Evolutionary conservation across 2,888 invertebrate species (phyloP), one percentile per base, ranked within the genome.

Genomic region (Mythimna impura): DNA sequence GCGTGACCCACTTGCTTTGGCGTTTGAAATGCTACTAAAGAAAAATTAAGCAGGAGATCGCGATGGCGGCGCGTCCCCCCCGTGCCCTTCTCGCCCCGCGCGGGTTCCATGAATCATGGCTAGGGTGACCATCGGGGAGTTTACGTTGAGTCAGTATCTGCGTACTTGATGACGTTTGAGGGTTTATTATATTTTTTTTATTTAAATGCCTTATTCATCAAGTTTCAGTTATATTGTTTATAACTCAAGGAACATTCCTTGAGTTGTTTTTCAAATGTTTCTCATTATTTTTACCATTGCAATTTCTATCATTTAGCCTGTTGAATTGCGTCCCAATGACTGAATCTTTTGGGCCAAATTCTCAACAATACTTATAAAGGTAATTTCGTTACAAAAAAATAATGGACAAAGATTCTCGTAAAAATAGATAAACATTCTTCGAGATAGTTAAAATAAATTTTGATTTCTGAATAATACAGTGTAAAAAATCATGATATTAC

Each of bases 21-120:
- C 81, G 91, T 88, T 85, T 89, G 88, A 89, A 93, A 93, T 87
- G 89, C 93, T 92, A 95, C 94, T 95, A 90, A 93, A 90, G 88
- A 90, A 93, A 47, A 92, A 91, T 90, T 30, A 90, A 89, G 88
- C 88, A 87, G 79, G 84, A 89, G 91, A 94, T 93, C 94, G 94
- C 93, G 94, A 92, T 91, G 94, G 95, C 94, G 92, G 91, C 92
- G 93, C 89, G 86, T 85, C 82, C 88, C 84, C 87, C 87, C 88
- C 88, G 80, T 88, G 58, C 77, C 81, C 87, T 87, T 81, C 88
- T 79, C 88, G 55, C 77, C 81, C 87, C 87, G 81, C 88, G 69
- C 80, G 83, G 82, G 76, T 88, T 87, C 86, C 89, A 85, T 91
- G 91, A 91, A 91, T 91, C 91, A 89, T 90, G 78, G 63, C 25